Evolutionary conservation across 2,113 vertebrate genomes (phyloP).

Genomic region (Zosterops japonicus): DNA sequence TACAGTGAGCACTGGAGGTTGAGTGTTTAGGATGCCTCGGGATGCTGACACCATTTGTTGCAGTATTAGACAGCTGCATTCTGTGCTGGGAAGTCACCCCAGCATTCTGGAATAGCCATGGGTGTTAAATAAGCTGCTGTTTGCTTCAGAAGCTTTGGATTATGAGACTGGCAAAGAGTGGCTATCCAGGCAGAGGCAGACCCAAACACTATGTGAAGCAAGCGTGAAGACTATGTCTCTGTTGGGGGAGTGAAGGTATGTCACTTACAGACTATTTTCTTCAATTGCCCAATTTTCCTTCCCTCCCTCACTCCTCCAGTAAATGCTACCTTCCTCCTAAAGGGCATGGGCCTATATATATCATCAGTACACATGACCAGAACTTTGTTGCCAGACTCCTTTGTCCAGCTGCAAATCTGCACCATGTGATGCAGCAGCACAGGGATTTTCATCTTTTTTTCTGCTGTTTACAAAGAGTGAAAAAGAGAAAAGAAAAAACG

Average conservation of each 20-base stretch:
- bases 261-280: not conserved
- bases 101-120: not conserved
- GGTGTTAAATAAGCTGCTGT: not conserved
- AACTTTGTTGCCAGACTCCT: not conserved
- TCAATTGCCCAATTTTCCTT: not conserved
- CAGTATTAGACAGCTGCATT: not conserved
- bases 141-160: not conserved
- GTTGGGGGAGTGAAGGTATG: not conserved
- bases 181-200: not conserved
- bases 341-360: not conserved
- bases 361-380: not conserved
- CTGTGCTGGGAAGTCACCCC: not conserved
- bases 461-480: not conserved
- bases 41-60: not conserved
- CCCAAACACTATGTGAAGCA: not conserved
- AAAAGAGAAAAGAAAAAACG: not conserved
- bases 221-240: not conserved
- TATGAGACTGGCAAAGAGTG: not conserved
- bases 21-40: not conserved
- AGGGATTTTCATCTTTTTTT: not conserved
- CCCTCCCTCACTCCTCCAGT: not conserved
- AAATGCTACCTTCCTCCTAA: not conserved
- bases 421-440: not conserved
- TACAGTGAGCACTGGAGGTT: not conserved
- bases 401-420: not conserved